A percentile compares a stretch with the other conserved stretches of the same genome.
Evolutionary conservation across 2,113 vertebrate genomes (phyloP).

Genomic region (Ceyx melanurus): DNA sequence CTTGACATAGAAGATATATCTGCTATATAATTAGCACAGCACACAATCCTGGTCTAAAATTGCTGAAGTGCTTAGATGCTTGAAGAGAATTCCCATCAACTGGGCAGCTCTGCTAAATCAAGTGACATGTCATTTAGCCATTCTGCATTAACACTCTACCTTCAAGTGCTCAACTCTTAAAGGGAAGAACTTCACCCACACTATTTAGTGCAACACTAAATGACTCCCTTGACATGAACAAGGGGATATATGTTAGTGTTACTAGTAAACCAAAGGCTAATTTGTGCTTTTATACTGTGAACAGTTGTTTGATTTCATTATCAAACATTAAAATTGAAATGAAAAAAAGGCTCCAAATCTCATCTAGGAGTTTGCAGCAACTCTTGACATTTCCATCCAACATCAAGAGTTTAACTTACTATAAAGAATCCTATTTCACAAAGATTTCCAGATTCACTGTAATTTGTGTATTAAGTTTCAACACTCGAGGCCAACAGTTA

Average conservation of each 20-base stretch:
- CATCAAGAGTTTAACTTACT: not conserved
- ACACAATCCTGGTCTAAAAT: not conserved
- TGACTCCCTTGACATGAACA: not conserved
- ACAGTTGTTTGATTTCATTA: not conserved
- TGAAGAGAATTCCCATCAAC: not conserved
- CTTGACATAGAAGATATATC: not conserved
- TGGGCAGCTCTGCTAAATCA: not conserved
- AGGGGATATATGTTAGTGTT: not conserved
- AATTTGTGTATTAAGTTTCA: not conserved
- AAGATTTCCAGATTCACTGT: not conserved
- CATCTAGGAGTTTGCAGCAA: not conserved
- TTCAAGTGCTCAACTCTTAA: not conserved
- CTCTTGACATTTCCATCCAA: not conserved
- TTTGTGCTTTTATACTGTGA: not conserved
- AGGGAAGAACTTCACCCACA: not conserved
- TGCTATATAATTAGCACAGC: not conserved
- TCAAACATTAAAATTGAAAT: not conserved
- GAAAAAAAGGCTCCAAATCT: not conserved
- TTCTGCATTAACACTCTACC: not conserved
- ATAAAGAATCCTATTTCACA: not conserved
- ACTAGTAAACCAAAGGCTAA: not conserved
- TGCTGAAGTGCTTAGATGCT: accelerated
- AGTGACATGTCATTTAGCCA: not conserved
- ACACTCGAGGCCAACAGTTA: not conserved
- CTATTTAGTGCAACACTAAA: not conserved